Conservation (phyloP, 2,113 vertebrate genomes). For the Anolis carolinensis region DNA sequence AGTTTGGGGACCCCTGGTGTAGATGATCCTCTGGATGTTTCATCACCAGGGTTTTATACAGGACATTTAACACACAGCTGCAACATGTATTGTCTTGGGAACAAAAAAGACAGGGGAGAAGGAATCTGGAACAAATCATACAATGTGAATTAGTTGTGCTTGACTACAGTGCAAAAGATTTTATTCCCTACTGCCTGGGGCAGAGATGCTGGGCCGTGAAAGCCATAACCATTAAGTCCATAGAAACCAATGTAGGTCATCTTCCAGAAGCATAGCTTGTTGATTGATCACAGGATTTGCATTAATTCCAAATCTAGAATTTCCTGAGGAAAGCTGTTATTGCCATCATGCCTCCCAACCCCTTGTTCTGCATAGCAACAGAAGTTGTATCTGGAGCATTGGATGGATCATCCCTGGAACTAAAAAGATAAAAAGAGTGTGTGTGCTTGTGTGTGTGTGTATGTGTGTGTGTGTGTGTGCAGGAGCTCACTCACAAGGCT, state of each 20-base stretch:
- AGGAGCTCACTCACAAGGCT: not conserved
- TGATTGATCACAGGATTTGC: not conserved
- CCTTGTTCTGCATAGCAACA: not conserved
- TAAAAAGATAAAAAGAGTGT: not conserved
- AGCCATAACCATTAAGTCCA: not conserved
- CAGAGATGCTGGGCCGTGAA: not conserved
- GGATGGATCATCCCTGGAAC: not conserved
- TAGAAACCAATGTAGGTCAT: constrained; percentile 1
- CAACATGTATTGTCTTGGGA: not conserved
- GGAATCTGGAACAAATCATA: not conserved
- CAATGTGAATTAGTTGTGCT: not conserved
- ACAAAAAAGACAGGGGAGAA: not conserved
- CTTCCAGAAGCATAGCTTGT: not conserved
- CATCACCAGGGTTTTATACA: not conserved
- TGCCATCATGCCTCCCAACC: not conserved
- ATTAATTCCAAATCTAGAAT: not conserved
- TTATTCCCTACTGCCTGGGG: not conserved
- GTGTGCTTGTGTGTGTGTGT: too few species aligned
- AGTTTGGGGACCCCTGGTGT: too few species aligned
- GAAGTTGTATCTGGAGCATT: not conserved
- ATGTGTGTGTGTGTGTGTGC: too few species aligned
- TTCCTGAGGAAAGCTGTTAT: not conserved
- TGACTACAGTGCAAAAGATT: not conserved
- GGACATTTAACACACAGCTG: not conserved
- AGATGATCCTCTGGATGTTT: not conserved